Evolutionary conservation across 2,888 invertebrate species (phyloP).

Genomic region (Plagiodera versicolora): DNA sequence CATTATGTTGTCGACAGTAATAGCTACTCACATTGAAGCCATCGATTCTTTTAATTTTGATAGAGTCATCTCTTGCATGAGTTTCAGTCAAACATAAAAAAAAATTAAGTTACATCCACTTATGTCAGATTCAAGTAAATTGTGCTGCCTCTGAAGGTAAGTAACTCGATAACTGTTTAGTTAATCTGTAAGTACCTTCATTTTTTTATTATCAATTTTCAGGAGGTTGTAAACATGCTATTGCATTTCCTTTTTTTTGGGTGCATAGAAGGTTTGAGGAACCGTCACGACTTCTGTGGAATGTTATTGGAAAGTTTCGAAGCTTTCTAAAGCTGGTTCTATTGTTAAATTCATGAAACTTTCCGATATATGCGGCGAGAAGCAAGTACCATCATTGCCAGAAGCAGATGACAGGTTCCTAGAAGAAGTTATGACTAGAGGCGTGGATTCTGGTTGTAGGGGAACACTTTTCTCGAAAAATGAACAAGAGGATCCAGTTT

Average conservation of each 20-base stretch:
- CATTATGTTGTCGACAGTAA: slow-evolving; percentile 2
- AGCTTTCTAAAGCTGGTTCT: background rate
- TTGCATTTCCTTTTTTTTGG: slow-evolving; percentile 24
- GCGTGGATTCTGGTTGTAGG: background rate
- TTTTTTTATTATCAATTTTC: too few species aligned
- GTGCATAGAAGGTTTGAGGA: slow-evolving; percentile 14
- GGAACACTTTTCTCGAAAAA: background rate
- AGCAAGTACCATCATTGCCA: background rate
- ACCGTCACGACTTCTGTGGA: slow-evolving; percentile 13
- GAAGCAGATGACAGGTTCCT: background rate
- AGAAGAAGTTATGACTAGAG: background rate
- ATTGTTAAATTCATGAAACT: background rate
- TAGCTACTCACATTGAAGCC: slow-evolving; percentile 2
- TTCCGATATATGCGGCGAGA: background rate
- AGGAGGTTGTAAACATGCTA: slow-evolving; percentile 32
- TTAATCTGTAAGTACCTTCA: too few species aligned
- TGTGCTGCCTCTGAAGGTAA: too few species aligned
- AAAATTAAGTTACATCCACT: background rate
- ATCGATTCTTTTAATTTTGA: slow-evolving; percentile 4
- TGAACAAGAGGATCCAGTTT: background rate
- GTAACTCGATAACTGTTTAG: too few species aligned
- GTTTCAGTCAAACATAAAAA: slow-evolving; percentile 11
- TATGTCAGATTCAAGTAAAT: background rate
- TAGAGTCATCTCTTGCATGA: background rate
- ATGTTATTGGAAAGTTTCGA: slow-evolving; percentile 3